Percentiles rank a stretch among this genome's conserved stretches.
These are phyloP conservation scores for Hyphantria cunea DNA, from an alignment of 1,140 invertebrate species.

Conservation along the genomic window DNA sequence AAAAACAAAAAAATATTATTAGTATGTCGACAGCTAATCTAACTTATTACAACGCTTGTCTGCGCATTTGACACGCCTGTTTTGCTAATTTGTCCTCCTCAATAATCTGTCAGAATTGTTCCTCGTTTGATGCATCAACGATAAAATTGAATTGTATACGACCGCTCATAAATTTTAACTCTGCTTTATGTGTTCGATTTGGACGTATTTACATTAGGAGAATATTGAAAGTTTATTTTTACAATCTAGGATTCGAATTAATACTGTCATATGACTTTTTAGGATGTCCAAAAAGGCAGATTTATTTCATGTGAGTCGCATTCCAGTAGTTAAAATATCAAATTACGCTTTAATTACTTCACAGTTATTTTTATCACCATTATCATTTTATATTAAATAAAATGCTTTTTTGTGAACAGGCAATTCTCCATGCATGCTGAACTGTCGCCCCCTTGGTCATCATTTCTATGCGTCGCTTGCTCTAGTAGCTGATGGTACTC, in stretches of 20 bases:
- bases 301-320: too few species aligned
- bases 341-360: too few species aligned
- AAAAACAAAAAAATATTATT: constrained; percentile 20
- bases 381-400: too few species aligned
- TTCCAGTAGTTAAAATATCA: too few species aligned
- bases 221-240: too few species aligned
- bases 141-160: constrained; percentile 24
- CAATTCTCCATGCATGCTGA: constrained; percentile 90
- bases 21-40: constrained; percentile 20
- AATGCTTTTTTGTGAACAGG: constrained; percentile 75
- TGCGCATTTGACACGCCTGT: constrained; percentile 23
- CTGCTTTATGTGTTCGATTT: constrained; percentile 1
- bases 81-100: constrained; percentile 22
- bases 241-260: too few species aligned
- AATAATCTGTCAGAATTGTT: constrained; percentile 27
- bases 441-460: constrained; percentile 91
- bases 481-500: constrained; percentile 94
- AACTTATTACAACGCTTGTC: constrained; percentile 22
- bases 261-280: too few species aligned
- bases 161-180: constrained; percentile 8
- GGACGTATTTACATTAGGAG: background rate
- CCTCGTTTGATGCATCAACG: constrained; percentile 15
- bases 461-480: constrained; percentile 94
- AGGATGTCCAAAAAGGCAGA: too few species aligned
- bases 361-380: too few species aligned